phyloP scores from a whole-genome alignment of 2,888 invertebrate species.

The Callimorpha dominula region DNA sequence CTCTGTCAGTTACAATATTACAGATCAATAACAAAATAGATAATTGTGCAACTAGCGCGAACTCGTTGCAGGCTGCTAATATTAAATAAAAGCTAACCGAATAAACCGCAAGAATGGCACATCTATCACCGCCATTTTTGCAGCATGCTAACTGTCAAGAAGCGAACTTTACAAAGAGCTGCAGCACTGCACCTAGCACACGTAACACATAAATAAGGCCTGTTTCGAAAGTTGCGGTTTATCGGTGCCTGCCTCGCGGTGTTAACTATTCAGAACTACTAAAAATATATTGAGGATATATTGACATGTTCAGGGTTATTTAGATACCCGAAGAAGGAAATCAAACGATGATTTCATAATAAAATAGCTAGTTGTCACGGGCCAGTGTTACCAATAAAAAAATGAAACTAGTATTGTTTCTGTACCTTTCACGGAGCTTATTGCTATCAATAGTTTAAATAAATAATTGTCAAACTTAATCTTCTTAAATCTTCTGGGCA shows the following conservation, averaged over 20 bases:
- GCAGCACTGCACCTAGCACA: slow-evolving; percentile 33
- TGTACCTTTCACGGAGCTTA: too few species aligned
- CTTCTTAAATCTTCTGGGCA: too few species aligned
- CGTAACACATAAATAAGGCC: slow-evolving; percentile 44
- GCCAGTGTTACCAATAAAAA: too few species aligned
- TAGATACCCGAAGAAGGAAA: not conserved
- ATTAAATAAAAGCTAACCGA: not conserved
- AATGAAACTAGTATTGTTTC: too few species aligned
- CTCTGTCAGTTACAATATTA: too few species aligned
- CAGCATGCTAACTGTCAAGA: slow-evolving; percentile 23
- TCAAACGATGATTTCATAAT: too few species aligned
- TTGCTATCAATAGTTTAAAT: too few species aligned
- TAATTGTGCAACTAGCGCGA: not conserved
- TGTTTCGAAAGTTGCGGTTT: not conserved
- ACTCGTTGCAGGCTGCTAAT: not conserved
- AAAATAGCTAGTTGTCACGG: too few species aligned
- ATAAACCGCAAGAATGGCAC: not conserved
- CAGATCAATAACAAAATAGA: not conserved
- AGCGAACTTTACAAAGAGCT: slow-evolving; percentile 9
- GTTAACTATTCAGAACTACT: slow-evolving; percentile 41
- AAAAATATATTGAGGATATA: slow-evolving; percentile 28
- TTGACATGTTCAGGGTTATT: not conserved
- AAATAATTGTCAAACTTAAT: too few species aligned
- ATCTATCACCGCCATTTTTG: slow-evolving; percentile 8
- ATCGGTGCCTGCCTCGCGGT: not conserved